Evolutionary conservation across 2,113 vertebrate genomes (phyloP), one percentile per base, ranked within the genome.

Genomic region (Salvator merianae): DNA sequence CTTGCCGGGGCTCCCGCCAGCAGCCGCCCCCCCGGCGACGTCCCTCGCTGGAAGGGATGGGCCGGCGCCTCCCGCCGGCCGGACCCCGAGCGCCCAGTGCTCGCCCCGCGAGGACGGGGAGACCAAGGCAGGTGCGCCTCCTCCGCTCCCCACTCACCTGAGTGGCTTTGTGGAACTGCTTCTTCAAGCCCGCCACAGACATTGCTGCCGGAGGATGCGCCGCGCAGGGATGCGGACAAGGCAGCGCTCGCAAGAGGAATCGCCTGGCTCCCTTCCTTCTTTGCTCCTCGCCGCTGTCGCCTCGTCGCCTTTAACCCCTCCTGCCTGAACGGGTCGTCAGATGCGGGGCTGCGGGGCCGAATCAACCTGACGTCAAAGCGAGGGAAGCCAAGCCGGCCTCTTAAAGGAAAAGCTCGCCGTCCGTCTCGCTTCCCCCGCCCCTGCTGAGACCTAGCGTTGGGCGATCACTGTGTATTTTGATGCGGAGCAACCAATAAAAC

Each of bases 161-260:
- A 63, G 97, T 97, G 86, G 97, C 97, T 95, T 98, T 98, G 95
- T 97, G 97, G 95, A 98, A 97, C 93, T 98, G 97, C 90, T 97
- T 97, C 94, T 97, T 98, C 30, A 97, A 90, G 63, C 97, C 97
- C 86, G 97, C 97, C 93, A 97, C 97, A 83, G 97, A 98, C 97
- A 97, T 98, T 53, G 70, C 74, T 34, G 53, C 34, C 8, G 47
- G 34, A 26, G 12, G 28, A 7, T 34, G 40, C 55, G 20, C 2
- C 22, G n/a, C 5, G 74, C 14, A 6, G 22, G n/a, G 40, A 28
- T 38, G 76, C 76, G 5, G 32, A 62, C 5, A 34, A 24, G 63
- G 10, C 77, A 75, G 62, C 16, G 53, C 47, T 71, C 2, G 75
- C 20, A 14, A 62, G 43, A 40, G 38, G 22, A 30, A 2, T 66